phyloP scores from a whole-genome alignment of 2,888 invertebrate species.

The Drosophila macrospina region DNA sequence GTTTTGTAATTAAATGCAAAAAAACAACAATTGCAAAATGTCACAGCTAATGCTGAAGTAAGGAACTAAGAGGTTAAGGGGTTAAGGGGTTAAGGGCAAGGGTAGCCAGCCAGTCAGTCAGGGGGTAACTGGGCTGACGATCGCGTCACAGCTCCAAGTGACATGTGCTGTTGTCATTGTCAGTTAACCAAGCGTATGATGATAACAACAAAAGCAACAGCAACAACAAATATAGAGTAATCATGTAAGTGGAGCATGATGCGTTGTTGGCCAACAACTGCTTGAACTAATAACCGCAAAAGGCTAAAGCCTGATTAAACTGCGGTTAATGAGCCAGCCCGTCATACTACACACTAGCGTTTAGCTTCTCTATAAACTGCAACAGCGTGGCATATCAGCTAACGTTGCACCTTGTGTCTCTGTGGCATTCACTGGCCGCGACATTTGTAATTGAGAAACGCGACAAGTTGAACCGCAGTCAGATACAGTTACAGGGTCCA shows the following conservation, averaged over 20 bases:
- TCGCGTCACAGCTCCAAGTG: constrained; percentile 21
- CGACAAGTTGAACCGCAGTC: constrained; percentile 53
- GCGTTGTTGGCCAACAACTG: constrained; percentile 30
- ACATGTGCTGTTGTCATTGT: constrained; percentile 23
- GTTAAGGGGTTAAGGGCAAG: no score
- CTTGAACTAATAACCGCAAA: constrained; percentile 75
- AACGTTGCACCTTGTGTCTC: constrained; percentile 47
- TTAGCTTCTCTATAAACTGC: constrained; percentile 14
- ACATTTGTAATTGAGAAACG: constrained; percentile 47
- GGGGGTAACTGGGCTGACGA: constrained; percentile 18
- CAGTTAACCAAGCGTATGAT: constrained; percentile 66
- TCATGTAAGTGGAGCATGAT: constrained; percentile 25
- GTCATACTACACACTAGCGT: neutral
- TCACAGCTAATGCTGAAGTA: constrained; percentile 14
- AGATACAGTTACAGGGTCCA: constrained; percentile 24
- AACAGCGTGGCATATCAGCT: constrained; percentile 49
- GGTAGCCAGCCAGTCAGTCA: no score
- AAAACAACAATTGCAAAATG: constrained; percentile 34
- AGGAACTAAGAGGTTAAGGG: neutral
- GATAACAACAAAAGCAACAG: constrained; percentile 13
- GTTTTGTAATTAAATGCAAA: constrained; percentile 54
- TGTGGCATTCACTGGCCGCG: constrained; percentile 37
- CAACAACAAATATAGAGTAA: constrained; percentile 8
- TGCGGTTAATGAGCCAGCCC: constrained; percentile 75
- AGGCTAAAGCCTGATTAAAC: constrained; percentile 72